phyloP scores from a whole-genome alignment of 2,888 invertebrate species.

The Synergus umbraculus region DNA sequence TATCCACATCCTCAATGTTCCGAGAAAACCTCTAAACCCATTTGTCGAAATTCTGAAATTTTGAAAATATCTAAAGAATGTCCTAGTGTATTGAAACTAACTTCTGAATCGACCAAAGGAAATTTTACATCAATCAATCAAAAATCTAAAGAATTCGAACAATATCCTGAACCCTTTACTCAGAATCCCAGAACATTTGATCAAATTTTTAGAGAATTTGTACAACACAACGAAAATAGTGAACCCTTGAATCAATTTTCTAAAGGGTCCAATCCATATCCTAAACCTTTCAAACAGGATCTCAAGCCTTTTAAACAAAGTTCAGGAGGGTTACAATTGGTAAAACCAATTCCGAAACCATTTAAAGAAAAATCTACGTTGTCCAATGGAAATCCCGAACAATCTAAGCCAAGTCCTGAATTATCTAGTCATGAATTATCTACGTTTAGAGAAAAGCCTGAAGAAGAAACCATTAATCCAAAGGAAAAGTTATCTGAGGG shows the following conservation, averaged over 20 bases:
- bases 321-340: neutral
- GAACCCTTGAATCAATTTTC: neutral
- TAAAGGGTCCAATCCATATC: neutral
- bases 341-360: neutral
- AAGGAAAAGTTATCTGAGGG: neutral
- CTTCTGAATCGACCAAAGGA: neutral
- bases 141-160: neutral
- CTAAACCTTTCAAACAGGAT: neutral
- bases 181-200: neutral
- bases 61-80: neutral
- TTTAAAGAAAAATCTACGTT: neutral
- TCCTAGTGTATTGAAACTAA: neutral
- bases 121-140: neutral
- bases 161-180: neutral
- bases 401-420: neutral
- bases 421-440: neutral
- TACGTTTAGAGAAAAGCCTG: neutral
- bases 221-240: neutral
- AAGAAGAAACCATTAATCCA: neutral
- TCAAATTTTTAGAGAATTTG: neutral
- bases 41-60: neutral
- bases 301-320: constrained; percentile 7
- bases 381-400: neutral
- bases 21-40: neutral
- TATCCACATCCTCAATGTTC: neutral